phyloP scores from a whole-genome alignment of 2,888 invertebrate species.

The Parnassius glacialis region DNA sequence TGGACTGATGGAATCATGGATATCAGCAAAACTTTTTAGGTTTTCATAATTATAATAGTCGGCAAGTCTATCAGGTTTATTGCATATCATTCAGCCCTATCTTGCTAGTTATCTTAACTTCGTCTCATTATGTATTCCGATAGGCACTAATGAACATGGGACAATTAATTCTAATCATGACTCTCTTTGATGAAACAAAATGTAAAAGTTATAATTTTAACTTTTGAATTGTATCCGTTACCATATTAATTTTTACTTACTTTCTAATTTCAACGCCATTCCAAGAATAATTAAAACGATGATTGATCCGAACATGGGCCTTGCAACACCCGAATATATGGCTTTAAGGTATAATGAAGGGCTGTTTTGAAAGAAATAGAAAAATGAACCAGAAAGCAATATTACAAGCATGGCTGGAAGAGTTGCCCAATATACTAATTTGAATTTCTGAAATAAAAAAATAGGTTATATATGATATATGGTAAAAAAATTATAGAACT shows the following conservation, averaged over 20 bases:
- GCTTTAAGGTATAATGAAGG: constrained; percentile 32
- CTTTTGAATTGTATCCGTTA: neutral
- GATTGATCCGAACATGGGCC: constrained; percentile 38
- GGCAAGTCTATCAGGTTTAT: too few relatives aligned
- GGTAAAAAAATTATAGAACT: neutral
- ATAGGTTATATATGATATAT: neutral
- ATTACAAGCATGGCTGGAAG: constrained; percentile 31
- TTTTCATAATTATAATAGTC: too few relatives aligned
- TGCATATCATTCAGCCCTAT: too few relatives aligned
- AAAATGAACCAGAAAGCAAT: constrained; percentile 36
- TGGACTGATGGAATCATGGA: too few relatives aligned
- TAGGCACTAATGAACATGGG: too few relatives aligned
- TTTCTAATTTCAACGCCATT: constrained; percentile 42
- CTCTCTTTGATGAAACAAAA: too few relatives aligned
- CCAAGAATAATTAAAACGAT: constrained; percentile 35
- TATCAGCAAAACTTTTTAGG: too few relatives aligned
- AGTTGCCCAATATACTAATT: constrained; percentile 36
- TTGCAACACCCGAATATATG: constrained; percentile 37
- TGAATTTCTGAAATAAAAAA: constrained; percentile 42
- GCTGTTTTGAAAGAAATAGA: constrained; percentile 37
- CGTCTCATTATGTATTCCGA: too few relatives aligned
- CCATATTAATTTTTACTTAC: constrained; percentile 37
- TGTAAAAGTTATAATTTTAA: too few relatives aligned
- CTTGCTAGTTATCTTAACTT: too few relatives aligned
- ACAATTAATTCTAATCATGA: too few relatives aligned